Percentiles rank a stretch among this genome's conserved stretches.
These are phyloP conservation scores for Drosophila miranda DNA, from an alignment of 1,140 invertebrate genomes.

Conservation along the genomic window DNA sequence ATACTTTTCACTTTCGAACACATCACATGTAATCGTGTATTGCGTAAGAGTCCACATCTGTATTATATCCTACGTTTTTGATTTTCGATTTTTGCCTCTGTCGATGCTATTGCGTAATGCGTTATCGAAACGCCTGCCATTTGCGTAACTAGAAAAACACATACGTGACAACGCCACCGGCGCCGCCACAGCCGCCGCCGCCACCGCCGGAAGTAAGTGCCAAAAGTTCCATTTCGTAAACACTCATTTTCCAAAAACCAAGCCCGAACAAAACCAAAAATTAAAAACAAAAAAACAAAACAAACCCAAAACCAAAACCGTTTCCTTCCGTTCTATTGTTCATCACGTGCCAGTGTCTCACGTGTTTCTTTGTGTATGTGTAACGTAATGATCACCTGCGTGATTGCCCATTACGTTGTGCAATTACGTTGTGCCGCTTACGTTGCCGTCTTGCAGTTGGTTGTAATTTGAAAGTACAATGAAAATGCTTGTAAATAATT, in stretches of 20 bases:
- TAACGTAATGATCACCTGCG: constrained; percentile 71
- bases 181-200: constrained; percentile 68
- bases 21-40: constrained; percentile 16
- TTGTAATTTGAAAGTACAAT: constrained; percentile 80
- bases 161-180: constrained; percentile 74
- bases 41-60: constrained; percentile 5
- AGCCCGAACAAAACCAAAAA: constrained; percentile 6
- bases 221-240: constrained; percentile 52
- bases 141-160: constrained; percentile 76
- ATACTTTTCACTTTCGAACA: constrained; percentile 35
- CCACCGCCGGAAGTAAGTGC: constrained; percentile 78
- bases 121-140: constrained; percentile 29
- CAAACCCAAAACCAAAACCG: constrained; percentile 17
- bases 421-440: constrained; percentile 64
- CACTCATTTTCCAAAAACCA: constrained; percentile 33
- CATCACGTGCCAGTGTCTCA: constrained; percentile 50
- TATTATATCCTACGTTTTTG: constrained; percentile 47
- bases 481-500: constrained; percentile 82
- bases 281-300: constrained; percentile 11
- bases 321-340: constrained; percentile 53
- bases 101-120: constrained; percentile 40
- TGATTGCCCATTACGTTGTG: constrained; percentile 42
- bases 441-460: constrained; percentile 76
- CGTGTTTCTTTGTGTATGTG: constrained; percentile 57
- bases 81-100: constrained; percentile 42